Evolutionary conservation across 1,140 invertebrate genomes (phyloP).

Genomic region (Scaptomyza hsui): DNA sequence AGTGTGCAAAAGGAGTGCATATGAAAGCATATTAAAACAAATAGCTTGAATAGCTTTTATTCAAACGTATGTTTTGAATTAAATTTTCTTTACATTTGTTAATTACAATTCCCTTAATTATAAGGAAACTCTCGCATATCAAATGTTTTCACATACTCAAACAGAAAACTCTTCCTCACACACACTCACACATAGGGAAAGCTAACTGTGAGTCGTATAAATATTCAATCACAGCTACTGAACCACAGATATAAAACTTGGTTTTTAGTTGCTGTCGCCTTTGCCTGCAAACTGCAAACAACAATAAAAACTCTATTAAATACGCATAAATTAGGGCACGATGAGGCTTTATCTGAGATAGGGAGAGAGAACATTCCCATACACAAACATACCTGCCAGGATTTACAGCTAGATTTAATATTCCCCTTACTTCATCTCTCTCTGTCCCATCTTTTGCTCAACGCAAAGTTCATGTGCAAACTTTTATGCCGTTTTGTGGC

Average conservation of each 20-base stretch:
- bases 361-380: constrained; percentile 5
- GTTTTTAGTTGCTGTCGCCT: constrained; percentile 27
- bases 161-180: constrained; percentile 2
- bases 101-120: background rate
- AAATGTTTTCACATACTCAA: background rate
- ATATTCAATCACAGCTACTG: constrained; percentile 72
- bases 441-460: constrained; percentile 5
- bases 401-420: constrained; percentile 69
- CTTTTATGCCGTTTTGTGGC: constrained; percentile 71
- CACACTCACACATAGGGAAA: background rate
- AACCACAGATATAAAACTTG: constrained; percentile 57
- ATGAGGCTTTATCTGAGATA: constrained; percentile 24
- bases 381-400: constrained; percentile 36
- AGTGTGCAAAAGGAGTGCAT: background rate
- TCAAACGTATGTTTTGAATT: background rate
- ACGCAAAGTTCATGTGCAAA: constrained; percentile 69
- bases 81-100: background rate
- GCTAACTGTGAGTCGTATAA: constrained; percentile 43
- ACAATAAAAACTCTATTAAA: constrained; percentile 82
- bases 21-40: constrained; percentile 10
- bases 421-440: constrained; percentile 7
- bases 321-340: constrained; percentile 75
- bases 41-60: too few relatives aligned
- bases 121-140: background rate
- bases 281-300: constrained; percentile 67